Evolutionary conservation across 2,797 vertebrate species (phyloP), one percentile per base, ranked within the genome.

Genomic region (Toxotes lorentzi): DNA sequence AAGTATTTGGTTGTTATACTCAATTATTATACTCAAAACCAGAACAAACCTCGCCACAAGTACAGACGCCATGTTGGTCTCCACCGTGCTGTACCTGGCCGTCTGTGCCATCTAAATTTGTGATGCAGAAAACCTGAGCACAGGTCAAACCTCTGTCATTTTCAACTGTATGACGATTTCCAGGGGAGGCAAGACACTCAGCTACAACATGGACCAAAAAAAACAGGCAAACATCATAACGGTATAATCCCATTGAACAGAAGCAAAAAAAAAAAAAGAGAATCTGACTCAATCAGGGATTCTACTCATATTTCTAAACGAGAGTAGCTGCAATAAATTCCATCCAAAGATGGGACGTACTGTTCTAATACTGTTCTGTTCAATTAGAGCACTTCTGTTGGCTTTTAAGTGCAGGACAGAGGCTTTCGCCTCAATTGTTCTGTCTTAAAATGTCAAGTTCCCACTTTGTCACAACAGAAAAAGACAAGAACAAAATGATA

Each of bases 391-490:
- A 41, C 68, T 27, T 40, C 34, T 50, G 50, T 32, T 23, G 47
- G 30, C 45, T 69, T 70, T 57, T 13, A 58, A 75, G 72, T 61
- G 73, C 73, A 53, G 51, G 54, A 6, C 10, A 73, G 68, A 73
- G 83, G 54, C 78, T 74, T 67, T 51, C 5, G 0, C 30, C 27
- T 35, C 50, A 67, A 27, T 70, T 62, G 77, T 4, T 38, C 30
- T 24, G 57, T 60, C 65, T 83, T 60, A 57, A 90, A 87, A 87
- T 81, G 86, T 84, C 84, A 89, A 51, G 59, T 60, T 71, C 41
- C 65, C 73, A 80, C 69, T 87, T 62, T 68, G 69, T 32, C 16
- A 2, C 47, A 27, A 4, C 41, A 5, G 38, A 51, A 68, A 69
- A 41, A 21, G 5, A 43, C 32, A 21, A 14, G 10, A 41, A 30